Evolutionary conservation across 2,113 vertebrate genomes (phyloP).

Genomic region (Procavia capensis): DNA sequence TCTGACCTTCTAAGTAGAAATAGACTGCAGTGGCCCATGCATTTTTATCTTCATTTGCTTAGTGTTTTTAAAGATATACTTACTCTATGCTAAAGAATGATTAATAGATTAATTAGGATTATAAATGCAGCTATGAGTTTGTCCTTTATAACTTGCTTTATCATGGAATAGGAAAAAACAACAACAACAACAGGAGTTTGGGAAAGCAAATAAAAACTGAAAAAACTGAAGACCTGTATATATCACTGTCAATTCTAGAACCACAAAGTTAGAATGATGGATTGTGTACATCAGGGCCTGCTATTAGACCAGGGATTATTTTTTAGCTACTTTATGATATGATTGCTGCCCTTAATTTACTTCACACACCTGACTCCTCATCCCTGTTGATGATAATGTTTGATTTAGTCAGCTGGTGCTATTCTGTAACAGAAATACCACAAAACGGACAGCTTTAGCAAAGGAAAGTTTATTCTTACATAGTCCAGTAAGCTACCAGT

Average conservation of each 20-base stretch:
- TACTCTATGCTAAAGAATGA: not conserved
- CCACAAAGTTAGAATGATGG: not conserved
- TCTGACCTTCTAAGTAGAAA: not conserved
- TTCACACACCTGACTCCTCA: not conserved
- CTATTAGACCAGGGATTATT: not conserved
- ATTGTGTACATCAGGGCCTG: not conserved
- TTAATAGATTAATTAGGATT: not conserved
- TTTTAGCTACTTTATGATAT: not conserved
- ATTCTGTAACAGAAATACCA: too few relatives aligned
- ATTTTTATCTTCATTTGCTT: conserved; percentile 14
- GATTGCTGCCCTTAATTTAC: not conserved
- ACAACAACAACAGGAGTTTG: not conserved
- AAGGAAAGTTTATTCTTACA: too few relatives aligned
- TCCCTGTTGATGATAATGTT: not conserved
- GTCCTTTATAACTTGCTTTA: not conserved
- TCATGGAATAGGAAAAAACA: conserved; percentile 11
- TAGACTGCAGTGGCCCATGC: not conserved
- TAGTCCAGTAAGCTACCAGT: too few relatives aligned
- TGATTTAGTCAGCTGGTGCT: too few relatives aligned
- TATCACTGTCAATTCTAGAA: not conserved
- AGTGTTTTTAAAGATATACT: not conserved
- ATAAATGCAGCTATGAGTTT: not conserved
- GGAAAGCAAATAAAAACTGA: conserved; percentile 40
- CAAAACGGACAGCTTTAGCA: too few relatives aligned
- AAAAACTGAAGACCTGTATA: not conserved